phyloP scores from a whole-genome alignment of 2,888 invertebrate genomes.

The Drosophila limbata region DNA sequence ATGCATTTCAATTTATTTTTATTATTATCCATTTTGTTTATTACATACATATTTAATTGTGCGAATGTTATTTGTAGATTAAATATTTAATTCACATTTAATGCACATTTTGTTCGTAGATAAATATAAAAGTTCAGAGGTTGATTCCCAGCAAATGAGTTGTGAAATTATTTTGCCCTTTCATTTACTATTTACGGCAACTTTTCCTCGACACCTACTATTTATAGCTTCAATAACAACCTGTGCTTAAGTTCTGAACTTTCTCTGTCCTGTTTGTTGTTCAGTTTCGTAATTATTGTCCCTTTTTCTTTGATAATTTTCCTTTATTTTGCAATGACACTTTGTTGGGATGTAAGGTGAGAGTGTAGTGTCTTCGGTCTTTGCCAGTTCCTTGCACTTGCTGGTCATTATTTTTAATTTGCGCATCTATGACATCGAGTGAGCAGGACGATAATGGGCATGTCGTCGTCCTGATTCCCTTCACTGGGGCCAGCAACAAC shows the following conservation, averaged over 20 bases:
- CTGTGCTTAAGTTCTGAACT: neutral
- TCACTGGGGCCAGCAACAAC: constrained; percentile 6
- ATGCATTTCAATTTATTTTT: constrained; percentile 3
- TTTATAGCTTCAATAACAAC: neutral
- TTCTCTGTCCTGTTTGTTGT: neutral
- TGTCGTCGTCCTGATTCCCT: constrained; percentile 9
- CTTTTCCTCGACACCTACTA: neutral
- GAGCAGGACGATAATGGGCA: constrained; percentile 4
- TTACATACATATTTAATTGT: constrained; percentile 3
- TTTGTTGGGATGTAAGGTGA: constrained; percentile 1
- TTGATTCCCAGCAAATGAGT: neutral
- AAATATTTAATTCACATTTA: neutral
- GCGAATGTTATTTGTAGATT: neutral
- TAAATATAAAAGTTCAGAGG: neutral
- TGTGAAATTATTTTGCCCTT: neutral
- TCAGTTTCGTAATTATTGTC: neutral
- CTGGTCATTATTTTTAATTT: constrained; percentile 72
- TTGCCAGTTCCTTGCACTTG: constrained; percentile 6
- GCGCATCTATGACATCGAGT: constrained; percentile 62
- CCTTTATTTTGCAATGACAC: neutral
- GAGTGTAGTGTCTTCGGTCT: constrained; percentile 4
- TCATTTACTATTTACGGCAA: neutral
- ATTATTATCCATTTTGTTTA: constrained; percentile 5
- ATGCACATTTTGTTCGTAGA: neutral
- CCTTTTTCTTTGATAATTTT: constrained; percentile 15